A percentile compares a stretch with the other conserved stretches of the same genome.
These are phyloP conservation scores for Tipula vernalis DNA, from an alignment of 2,888 invertebrate species.

Conservation along the genomic window DNA sequence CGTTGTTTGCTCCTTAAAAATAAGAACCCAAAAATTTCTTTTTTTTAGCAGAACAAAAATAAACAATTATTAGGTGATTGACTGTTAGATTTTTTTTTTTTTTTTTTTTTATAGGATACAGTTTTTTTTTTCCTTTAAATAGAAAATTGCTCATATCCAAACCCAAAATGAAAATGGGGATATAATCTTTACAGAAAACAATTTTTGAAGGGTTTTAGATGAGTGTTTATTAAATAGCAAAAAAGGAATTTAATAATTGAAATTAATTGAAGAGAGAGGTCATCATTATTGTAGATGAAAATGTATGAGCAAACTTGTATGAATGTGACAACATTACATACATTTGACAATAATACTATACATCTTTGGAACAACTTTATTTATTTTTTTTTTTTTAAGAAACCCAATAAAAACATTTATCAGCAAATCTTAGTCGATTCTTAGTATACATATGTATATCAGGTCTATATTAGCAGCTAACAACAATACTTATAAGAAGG, in stretches of 20 bases:
- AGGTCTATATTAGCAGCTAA: not conserved
- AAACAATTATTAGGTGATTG: not conserved
- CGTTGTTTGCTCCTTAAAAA: not conserved
- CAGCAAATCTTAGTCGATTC: not conserved
- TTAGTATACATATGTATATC: not conserved
- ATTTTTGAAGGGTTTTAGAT: not conserved
- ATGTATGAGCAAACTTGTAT: not conserved
- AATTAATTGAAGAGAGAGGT: not conserved
- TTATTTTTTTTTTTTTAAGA: not conserved
- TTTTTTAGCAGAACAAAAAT: not conserved
- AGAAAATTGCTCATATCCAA: not conserved
- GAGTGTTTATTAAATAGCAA: not conserved
- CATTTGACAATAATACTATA: not conserved
- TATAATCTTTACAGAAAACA: not conserved
- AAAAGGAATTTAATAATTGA: not conserved
- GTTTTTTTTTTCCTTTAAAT: not conserved
- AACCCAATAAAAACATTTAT: not conserved
- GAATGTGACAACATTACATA: too few species aligned
- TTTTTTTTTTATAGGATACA: too few species aligned
- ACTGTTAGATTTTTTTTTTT: not conserved
- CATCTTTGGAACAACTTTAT: not conserved
- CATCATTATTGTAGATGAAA: not conserved
- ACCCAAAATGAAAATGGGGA: not conserved
- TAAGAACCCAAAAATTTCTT: not conserved
- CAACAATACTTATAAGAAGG: not conserved